These are phyloP conservation scores for Bugula neritina DNA, from an alignment of 2,888 invertebrate genomes.

Conservation along the genomic window DNA sequence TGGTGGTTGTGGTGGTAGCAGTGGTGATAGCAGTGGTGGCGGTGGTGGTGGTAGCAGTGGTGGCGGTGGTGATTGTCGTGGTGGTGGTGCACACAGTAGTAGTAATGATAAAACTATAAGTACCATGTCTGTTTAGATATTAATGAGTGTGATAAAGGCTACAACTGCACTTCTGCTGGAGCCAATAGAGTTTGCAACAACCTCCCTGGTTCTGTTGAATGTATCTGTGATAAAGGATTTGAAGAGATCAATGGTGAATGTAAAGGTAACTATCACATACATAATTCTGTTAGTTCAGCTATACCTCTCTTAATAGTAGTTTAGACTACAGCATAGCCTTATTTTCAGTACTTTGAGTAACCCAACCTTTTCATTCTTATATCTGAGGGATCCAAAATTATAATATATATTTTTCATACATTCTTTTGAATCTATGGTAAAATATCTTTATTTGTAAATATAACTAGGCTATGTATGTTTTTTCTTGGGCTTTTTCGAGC, in stretches of 20 bases:
- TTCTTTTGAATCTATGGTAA: too few species aligned
- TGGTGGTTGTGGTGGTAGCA: background rate
- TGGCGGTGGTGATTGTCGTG: background rate
- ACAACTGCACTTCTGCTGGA: background rate
- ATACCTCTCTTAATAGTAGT: too few species aligned
- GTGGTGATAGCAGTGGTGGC: background rate
- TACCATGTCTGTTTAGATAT: slow-evolving; percentile 1
- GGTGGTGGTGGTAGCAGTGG: background rate
- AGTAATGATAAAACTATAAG: background rate
- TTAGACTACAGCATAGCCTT: too few species aligned
- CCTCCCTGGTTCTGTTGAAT: background rate
- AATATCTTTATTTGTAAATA: too few species aligned
- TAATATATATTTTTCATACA: too few species aligned
- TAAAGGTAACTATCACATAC: too few species aligned
- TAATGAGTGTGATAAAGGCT: slow-evolving; percentile 12
- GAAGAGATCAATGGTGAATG: background rate
- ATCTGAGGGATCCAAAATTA: too few species aligned
- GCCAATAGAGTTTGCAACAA: background rate
- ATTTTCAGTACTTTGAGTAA: too few species aligned
- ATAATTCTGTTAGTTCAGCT: too few species aligned
- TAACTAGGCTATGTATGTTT: too few species aligned
- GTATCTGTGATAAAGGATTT: background rate
- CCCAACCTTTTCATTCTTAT: too few species aligned
- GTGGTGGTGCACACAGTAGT: background rate
- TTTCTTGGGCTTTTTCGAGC: too few species aligned